phyloP scores from a whole-genome alignment of 2,113 vertebrate species.

The Phylloscopus trochilus region DNA sequence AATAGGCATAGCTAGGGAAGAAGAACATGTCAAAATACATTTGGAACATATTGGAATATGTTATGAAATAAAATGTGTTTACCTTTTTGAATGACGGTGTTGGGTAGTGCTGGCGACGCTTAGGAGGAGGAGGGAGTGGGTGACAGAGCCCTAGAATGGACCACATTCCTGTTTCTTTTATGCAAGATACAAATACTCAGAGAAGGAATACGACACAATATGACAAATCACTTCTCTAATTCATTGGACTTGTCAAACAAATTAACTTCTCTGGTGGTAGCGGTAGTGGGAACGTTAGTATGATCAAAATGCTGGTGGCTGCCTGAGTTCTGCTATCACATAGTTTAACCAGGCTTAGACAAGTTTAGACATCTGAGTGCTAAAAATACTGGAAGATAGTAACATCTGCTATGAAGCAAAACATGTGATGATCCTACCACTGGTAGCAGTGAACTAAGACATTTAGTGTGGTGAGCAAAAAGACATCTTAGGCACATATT shows the following conservation, averaged over 20 bases:
- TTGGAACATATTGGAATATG: slow-evolving; percentile 62
- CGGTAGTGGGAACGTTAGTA: background rate
- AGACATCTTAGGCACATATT: background rate
- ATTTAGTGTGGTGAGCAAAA: background rate
- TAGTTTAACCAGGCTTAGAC: slow-evolving; percentile 42
- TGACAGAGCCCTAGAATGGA: slow-evolving; percentile 42
- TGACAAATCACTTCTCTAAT: slow-evolving; percentile 57
- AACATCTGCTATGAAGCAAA: slow-evolving; percentile 36
- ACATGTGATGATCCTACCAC: background rate
- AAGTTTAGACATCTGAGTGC: slow-evolving; percentile 28
- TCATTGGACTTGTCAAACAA: slow-evolving; percentile 56
- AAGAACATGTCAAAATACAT: slow-evolving; percentile 52
- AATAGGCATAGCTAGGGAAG: slow-evolving; percentile 52
- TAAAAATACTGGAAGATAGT: slow-evolving; percentile 46
- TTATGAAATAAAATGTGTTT: slow-evolving; percentile 63
- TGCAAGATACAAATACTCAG: slow-evolving; percentile 24
- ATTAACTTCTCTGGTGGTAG: slow-evolving; percentile 47
- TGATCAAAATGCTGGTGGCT: background rate
- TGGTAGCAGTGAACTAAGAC: slow-evolving; percentile 1
- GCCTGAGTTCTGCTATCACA: slow-evolving; percentile 27
- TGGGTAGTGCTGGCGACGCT: slow-evolving; percentile 45
- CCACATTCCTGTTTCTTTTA: background rate
- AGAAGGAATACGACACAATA: slow-evolving; percentile 14
- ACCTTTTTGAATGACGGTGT: slow-evolving; percentile 57
- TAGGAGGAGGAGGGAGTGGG: slow-evolving; percentile 48